Base-by-base conservation (phyloP, 2,113 vertebrate genomes). In the Hystrix brachyura region DNA sequence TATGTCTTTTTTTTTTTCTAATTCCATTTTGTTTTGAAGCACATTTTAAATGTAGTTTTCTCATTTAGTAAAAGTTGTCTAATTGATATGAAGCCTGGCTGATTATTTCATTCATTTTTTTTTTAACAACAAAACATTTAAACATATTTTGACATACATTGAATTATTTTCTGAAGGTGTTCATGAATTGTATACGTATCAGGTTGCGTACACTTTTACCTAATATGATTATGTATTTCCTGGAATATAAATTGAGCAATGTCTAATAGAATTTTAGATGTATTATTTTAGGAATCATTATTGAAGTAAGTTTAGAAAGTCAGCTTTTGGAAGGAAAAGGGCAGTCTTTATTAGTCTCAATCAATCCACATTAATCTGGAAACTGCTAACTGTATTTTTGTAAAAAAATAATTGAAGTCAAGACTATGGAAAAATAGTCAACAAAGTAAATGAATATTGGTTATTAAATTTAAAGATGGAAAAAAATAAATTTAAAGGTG, bases 51-150 rank as follows among this genome's bases (percentile, higher is more conserved):
- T 98, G 98, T 99, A 99, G 98, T 98, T 97, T 98, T 99, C 98
- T 98, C 98, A 99, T 99, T 99, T 99, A 99, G 98, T 99, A 99
- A 99, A 99, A 98, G 98, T 99, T 98, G 98, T 99, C 98, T 99
- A 98, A 99, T 98, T 99, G 98, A 99, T 98, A 98, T 97, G 98
- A 98, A 98, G 98, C 97, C 97, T 98, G 98, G 96, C 98, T 99
- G 98, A 95, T 98, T 98, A 97, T 98, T 98, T 98, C 98, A 94
- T 96, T 92, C 27, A 18, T 7, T 76, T 86, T 59, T 65, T 86
- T 55, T 83, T 87, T 98, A 71, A 65, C 95, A 85, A 0, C 95
- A 38, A 97, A 96, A 90, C 86, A 15, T 32, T 94, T 62, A 95
- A 97, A 90, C 91, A 57, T 18, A 86, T 92, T 92, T 93, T 97